Evolutionary conservation across 2,113 vertebrate genomes (phyloP).

Genomic region (Syngnathoides biaculeatus): DNA sequence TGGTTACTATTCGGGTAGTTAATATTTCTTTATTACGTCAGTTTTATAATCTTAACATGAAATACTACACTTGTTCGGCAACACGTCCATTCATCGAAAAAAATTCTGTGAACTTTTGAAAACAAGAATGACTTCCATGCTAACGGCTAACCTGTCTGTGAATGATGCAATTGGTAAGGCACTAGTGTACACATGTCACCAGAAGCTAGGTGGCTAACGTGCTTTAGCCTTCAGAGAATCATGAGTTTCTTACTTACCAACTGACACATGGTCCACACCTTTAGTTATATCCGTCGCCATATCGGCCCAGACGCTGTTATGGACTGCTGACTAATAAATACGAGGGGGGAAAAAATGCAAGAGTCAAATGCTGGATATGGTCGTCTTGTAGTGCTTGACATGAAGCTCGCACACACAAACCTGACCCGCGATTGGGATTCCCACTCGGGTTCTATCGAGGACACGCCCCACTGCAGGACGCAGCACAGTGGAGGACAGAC

Average conservation of each 20-base stretch:
- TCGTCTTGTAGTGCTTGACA: neutral
- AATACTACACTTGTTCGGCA: too few species aligned
- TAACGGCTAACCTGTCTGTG: constrained; percentile 12
- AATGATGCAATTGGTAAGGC: constrained; percentile 45
- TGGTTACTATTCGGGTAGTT: neutral
- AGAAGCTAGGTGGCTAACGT: constrained; percentile 6
- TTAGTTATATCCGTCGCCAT: constrained; percentile 61
- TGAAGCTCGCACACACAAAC: neutral
- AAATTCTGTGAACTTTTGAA: rapidly evolving
- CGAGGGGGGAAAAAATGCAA: neutral
- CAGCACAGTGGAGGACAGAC: too few species aligned
- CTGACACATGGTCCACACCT: constrained; percentile 52
- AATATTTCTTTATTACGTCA: neutral
- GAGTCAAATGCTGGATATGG: neutral
- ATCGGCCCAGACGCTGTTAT: neutral
- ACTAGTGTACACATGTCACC: constrained; percentile 21
- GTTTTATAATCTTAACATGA: neutral
- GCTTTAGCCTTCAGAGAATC: neutral
- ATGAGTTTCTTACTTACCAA: constrained; percentile 57
- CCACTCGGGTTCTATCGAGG: too few species aligned
- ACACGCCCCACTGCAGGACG: too few species aligned
- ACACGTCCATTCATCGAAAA: rapidly evolving
- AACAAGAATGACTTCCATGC: constrained; percentile 2
- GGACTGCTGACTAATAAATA: neutral
- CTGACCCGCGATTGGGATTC: too few species aligned